Base-by-base conservation (phyloP, 2,113 vertebrate species). In the Oryzias javanicus region DNA sequence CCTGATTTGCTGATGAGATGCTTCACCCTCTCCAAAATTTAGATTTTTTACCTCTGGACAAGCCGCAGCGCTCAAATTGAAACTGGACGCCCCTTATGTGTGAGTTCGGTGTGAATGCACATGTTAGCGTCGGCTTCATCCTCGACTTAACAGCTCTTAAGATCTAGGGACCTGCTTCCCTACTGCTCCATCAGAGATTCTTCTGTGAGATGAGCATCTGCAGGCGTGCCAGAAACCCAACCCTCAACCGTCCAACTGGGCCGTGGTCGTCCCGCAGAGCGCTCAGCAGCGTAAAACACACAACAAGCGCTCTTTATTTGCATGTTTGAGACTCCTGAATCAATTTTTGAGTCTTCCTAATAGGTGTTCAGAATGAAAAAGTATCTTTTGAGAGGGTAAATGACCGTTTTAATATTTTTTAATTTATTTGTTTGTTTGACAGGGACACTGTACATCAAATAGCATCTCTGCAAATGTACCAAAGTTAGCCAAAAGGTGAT, bases 221-320 rank as follows among this genome's bases (percentile, higher is more conserved):
- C 55, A 49, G 42, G 42, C 42, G 53, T 48, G 55, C 71, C 59
- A 49, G 86, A 75, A 86, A 89, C 82, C 70, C 56, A 78, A 87
- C 42, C 50, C 81, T 72, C 29, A 55, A 55, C 77, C 68, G 71
- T 64, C 61, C 75, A 81, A 70, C 72, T 75, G 76, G 78, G 79
- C 86, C 88, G 68, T 72, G 60, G 73, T 84, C 79, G 75, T 78
- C 81, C 72, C 62, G 72, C 88, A 86, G 92, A 85, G 82, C 78
- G 91, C 90, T 90, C 89, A 89, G 61, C 41, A 67, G 66, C 71
- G 64, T 60, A 20, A 79, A 68, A 81, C 87, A 19, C 49, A 56
- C 54, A 44, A 49, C 49, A 41, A 13, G 60, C 14, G 14, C 6
- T 15, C 14, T 29, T 3, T 45, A 17, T 17, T 4, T 40, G 4